These are phyloP conservation scores for Polylopha cassiicola DNA, from an alignment of 2,888 invertebrate species.

Conservation along the genomic window DNA sequence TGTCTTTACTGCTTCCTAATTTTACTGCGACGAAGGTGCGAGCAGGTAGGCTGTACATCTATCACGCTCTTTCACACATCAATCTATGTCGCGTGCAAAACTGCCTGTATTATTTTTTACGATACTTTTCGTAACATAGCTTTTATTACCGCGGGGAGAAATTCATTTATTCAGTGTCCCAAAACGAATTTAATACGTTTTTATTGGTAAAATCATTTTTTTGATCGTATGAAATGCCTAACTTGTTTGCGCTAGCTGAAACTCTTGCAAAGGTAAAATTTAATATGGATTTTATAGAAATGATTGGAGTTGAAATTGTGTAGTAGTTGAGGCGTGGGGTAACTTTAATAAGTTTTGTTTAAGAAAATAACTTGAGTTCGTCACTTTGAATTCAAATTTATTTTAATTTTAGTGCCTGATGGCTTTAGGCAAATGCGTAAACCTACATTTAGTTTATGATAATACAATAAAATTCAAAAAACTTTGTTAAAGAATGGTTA, in stretches of 20 bases:
- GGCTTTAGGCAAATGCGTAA: no score
- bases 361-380: background rate
- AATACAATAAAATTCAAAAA: no score
- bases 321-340: no score
- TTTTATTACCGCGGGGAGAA: constrained; percentile 34
- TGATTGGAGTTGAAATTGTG: no score
- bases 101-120: constrained; percentile 38
- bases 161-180: constrained; percentile 35
- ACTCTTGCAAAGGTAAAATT: no score
- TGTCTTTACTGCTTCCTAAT: constrained; percentile 15
- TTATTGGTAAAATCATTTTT: constrained; percentile 29
- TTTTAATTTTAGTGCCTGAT: background rate
- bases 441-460: no score
- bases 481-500: no score
- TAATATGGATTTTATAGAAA: no score
- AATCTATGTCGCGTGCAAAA: constrained; percentile 45
- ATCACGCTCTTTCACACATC: constrained; percentile 35
- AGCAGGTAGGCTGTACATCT: constrained; percentile 18
- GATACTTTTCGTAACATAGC: constrained; percentile 34
- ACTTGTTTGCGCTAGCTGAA: constrained; percentile 10
- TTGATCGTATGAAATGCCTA: constrained; percentile 21
- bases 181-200: constrained; percentile 32
- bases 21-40: constrained; percentile 15
- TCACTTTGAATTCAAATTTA: background rate
- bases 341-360: no score